Evolutionary conservation across 2,888 invertebrate species (phyloP).

Genomic region (Orchestes rusci): DNA sequence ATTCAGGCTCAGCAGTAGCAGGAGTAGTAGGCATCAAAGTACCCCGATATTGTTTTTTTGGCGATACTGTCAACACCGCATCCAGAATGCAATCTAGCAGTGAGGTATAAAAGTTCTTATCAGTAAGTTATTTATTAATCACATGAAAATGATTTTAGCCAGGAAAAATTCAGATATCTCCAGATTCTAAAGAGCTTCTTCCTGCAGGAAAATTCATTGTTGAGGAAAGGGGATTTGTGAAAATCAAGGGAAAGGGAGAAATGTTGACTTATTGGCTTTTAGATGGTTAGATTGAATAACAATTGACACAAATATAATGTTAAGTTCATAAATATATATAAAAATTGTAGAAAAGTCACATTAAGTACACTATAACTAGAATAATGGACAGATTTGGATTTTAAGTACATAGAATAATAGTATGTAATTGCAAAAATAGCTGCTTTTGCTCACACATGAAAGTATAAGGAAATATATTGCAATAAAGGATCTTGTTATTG

Average conservation of each 20-base stretch:
- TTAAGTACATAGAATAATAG: background rate
- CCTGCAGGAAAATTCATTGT: conserved; percentile 58
- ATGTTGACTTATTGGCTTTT: conserved; percentile 51
- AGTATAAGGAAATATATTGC: no score
- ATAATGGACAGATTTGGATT: background rate
- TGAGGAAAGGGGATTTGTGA: conserved; percentile 64
- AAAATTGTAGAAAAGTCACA: no score
- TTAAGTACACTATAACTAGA: no score
- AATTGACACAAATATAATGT: no score
- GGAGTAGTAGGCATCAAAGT: conserved; percentile 81
- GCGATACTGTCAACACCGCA: conserved; percentile 87
- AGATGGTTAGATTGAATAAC: no score
- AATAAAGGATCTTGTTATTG: no score
- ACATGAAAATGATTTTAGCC: conserved; percentile 47
- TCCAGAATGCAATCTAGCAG: conserved; percentile 78
- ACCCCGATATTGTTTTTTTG: conserved; percentile 83
- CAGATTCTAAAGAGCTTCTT: conserved; percentile 60
- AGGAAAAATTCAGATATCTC: conserved; percentile 70
- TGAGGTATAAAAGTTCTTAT: conserved; percentile 40
- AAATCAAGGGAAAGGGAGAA: conserved; percentile 85
- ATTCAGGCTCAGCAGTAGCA: conserved; percentile 82
- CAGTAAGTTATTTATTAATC: background rate
- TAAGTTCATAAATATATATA: no score
- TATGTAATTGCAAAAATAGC: no score
- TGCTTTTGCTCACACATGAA: no score